Base-by-base conservation (phyloP, 2,797 vertebrate genomes). In the Chiroxiphia lanceolata region DNA sequence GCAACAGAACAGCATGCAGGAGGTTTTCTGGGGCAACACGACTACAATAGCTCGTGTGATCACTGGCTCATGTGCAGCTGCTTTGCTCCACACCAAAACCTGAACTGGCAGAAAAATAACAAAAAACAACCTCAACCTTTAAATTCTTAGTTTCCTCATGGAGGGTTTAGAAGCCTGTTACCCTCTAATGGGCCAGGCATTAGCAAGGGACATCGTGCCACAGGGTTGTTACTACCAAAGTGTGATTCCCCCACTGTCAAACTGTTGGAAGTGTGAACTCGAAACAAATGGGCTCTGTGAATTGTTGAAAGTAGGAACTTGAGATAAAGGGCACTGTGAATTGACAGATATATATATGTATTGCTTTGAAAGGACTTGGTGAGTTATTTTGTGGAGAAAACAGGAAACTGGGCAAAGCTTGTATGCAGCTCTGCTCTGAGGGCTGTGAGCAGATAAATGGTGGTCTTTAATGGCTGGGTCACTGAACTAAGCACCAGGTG, bases 301-400 rank as follows among this genome's bases (percentile, higher is more conserved):
- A 31, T 9, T 56, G 29, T 26, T 59, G 57, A 26, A 26, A 68
- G 11, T 10, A 21, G 5, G 29, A 74, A 23, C 29, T 54, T 44
- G 65, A 86, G 77, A 72, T 34, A 61, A 34, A 51, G 29, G 53
- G 4, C 6, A 16, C 50, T 38, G 56, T 47, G 64, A 51, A 42
- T 8, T 64, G 33, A 23, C 48, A 38, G 60, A 31, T 70, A 23
- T 2, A 3, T 0, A 38, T 38, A 3, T 0, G 38, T 38, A 2
- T 42, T 1, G 3, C 15, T 89, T 59, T 54, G 20, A 57, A 65
- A 82, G 68, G 31, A 21, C 2, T 3, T 21, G n/a, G 14, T n/a
- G 68, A 60, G 20, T 65, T 75, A 31, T 63, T 89, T 65, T 4
- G 14, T 26, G 38, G 71, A 70, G 63, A 40, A 65, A 42, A 56